Evolutionary conservation across 1,140 invertebrate species (phyloP).

Genomic region (Hermetia illucens): DNA sequence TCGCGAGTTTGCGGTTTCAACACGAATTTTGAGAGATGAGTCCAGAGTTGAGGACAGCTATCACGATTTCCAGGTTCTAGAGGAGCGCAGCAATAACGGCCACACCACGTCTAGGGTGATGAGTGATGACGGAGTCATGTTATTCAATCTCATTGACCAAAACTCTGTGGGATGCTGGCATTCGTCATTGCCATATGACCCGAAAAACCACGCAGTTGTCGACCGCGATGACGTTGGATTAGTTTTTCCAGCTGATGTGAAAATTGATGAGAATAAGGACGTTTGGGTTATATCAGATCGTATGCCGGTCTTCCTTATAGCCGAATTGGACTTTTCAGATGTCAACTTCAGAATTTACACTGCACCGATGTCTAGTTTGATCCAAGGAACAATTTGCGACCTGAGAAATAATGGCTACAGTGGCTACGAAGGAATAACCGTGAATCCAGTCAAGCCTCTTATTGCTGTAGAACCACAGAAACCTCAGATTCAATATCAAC

Average conservation of each 20-base stretch:
- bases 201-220: slow-evolving; percentile 52
- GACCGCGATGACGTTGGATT: slow-evolving; percentile 58
- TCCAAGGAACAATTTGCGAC: slow-evolving; percentile 58
- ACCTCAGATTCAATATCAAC: too few relatives aligned
- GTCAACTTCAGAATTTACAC: slow-evolving; percentile 64
- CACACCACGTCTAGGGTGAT: slow-evolving; percentile 59
- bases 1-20: slow-evolving; percentile 63
- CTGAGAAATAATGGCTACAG: slow-evolving; percentile 19
- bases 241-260: slow-evolving; percentile 64
- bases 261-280: slow-evolving; percentile 47
- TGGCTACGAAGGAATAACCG: slow-evolving; percentile 5
- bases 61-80: slow-evolving; percentile 52
- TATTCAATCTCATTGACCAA: slow-evolving; percentile 62
- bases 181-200: slow-evolving; percentile 42
- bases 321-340: slow-evolving; percentile 56
- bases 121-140: slow-evolving; percentile 54
- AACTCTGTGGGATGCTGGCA: slow-evolving; percentile 74
- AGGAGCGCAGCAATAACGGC: slow-evolving; percentile 45
- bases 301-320: slow-evolving; percentile 61
- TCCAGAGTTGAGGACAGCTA: slow-evolving; percentile 49
- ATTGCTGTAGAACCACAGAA: background rate
- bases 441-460: slow-evolving; percentile 1
- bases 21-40: slow-evolving; percentile 50
- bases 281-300: slow-evolving; percentile 67
- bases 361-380: slow-evolving; percentile 43